These are phyloP conservation scores for Sebastes matsubarae DNA, from an alignment of 2,797 vertebrate species.

Conservation along the genomic window DNA sequence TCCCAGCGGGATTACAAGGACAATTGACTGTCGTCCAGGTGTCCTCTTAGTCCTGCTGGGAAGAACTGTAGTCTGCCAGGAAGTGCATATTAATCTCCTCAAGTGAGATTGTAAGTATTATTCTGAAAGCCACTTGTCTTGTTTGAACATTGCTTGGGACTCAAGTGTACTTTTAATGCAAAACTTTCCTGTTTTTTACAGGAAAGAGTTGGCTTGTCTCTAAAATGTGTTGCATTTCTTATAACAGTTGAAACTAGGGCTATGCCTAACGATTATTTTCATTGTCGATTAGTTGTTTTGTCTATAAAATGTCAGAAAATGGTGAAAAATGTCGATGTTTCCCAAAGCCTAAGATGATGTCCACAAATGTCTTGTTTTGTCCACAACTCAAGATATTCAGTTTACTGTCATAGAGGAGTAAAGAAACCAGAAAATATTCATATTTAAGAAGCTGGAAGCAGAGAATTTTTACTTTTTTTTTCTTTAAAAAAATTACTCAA, in stretches of 20 bases:
- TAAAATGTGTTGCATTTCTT: background rate
- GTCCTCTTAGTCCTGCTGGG: background rate
- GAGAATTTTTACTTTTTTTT: rapidly evolving
- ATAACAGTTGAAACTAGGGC: background rate
- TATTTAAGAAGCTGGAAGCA: too few relatives aligned
- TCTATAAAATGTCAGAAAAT: too few relatives aligned
- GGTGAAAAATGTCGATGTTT: too few relatives aligned
- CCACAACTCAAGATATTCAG: too few relatives aligned
- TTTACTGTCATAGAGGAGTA: too few relatives aligned
- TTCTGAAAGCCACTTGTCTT: background rate
- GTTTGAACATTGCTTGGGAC: background rate
- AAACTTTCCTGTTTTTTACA: background rate
- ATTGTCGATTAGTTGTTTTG: too few relatives aligned
- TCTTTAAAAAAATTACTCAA: too few relatives aligned
- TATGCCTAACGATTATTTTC: too few relatives aligned
- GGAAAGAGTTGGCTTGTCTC: background rate
- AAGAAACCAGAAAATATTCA: too few relatives aligned
- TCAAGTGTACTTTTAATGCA: background rate
- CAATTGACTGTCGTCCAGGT: background rate
- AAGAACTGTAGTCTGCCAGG: background rate
- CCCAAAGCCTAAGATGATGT: too few relatives aligned
- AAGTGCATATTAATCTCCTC: constrained; percentile 7
- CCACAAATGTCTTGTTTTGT: too few relatives aligned
- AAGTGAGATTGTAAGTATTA: background rate
- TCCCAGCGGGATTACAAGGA: background rate